Evolutionary conservation across 2,888 invertebrate species (phyloP), one percentile per base, ranked within the genome.

Genomic region (Bombyx huttoni): DNA sequence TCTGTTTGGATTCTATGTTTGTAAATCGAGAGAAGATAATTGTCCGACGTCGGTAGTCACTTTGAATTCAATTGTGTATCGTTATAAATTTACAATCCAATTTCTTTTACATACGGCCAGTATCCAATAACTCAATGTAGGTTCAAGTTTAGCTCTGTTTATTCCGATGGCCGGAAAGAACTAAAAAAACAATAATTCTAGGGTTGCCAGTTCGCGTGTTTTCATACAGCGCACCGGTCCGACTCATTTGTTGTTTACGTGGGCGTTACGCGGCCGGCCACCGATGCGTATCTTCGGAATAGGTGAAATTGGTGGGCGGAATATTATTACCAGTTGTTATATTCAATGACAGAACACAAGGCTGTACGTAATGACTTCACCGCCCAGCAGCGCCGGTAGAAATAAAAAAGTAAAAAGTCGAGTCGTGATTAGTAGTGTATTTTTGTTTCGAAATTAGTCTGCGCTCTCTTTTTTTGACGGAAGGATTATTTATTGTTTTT

Each of bases 241-340:
- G 51, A 68, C 67, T 74, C 73, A 77, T 79, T 77, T 76, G 77
- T 79, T 73, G 64, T 64, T 24, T 52, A 55, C 56, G 73, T 71
- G 78, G 84, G 86, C 85, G 85, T 76, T 61, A 52, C 61, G 60
- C 62, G 57, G 54, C 61, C 67, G 65, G 72, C 78, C 80, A 81
- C 80, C 78, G 86, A 87, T 86, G 81, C 78, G 78, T 87, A 85
- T 87, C 85, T 84, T 68, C 66, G 67, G 68, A 74, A 78, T 81
- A 76, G 80, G 80, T 78, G 73, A 81, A 84, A 83, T 82, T 75
- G 78, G 83, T 84, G 74, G 86, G 86, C 82, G 86, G 86, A 78
- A 85, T 86, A 82, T 74, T 73, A 84, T 86, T 85, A 86, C 71
- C 64, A 70, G 70, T 69, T 67, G 72, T 75, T 78, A 74, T 65